phyloP scores from a whole-genome alignment of 2,797 vertebrate genomes.

The Orestias chungarensis region DNA sequence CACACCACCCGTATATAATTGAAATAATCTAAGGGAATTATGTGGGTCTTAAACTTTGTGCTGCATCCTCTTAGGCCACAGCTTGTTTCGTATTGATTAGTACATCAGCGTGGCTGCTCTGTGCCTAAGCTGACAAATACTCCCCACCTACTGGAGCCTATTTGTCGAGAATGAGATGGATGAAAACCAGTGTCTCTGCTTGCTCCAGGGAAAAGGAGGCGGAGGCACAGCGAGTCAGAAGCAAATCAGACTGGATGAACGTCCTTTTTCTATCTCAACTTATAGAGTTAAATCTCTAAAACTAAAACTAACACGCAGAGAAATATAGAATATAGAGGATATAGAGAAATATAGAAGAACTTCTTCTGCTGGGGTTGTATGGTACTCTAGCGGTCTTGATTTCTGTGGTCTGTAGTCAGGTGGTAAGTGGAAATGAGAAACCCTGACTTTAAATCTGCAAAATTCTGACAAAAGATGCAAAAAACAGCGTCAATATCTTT shows the following conservation, averaged over 20 bases:
- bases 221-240: conserved; percentile 43
- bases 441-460: neutral
- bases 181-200: conserved; percentile 40
- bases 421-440: neutral
- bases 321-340: too few species aligned
- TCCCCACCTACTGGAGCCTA: conserved; percentile 41
- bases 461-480: neutral
- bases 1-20: neutral
- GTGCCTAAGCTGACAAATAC: conserved; percentile 43
- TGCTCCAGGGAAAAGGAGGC: conserved; percentile 51
- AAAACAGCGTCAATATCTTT: neutral
- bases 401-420: neutral
- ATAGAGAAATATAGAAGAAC: too few species aligned
- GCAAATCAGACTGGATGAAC: conserved; percentile 38
- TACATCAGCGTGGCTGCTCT: conserved; percentile 22
- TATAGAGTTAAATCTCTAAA: conserved; percentile 44
- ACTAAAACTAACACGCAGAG: conserved; percentile 25
- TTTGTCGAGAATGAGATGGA: conserved; percentile 50
- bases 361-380: conserved; percentile 11
- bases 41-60: neutral
- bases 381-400: neutral
- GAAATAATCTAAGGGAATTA: neutral
- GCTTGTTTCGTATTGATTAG: conserved; percentile 55
- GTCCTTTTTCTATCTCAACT: conserved; percentile 40
- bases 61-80: conserved; percentile 17